These are phyloP conservation scores for Hestina assimilis DNA, from an alignment of 1,140 invertebrate genomes.

Conservation along the genomic window DNA sequence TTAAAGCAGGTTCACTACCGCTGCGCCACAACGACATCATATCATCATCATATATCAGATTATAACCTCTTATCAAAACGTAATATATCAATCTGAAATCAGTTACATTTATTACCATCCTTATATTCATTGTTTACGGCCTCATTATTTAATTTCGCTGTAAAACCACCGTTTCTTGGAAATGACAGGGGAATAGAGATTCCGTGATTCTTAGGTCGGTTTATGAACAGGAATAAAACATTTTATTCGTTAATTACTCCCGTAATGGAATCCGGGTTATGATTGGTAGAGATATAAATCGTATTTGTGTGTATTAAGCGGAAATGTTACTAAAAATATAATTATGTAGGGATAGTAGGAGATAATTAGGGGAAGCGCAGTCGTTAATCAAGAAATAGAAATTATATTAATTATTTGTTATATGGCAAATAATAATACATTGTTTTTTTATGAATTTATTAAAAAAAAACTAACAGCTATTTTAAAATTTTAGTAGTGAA, in stretches of 20 bases:
- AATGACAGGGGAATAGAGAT: constrained; percentile 11
- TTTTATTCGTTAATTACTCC: constrained; percentile 50
- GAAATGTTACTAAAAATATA: constrained; percentile 61
- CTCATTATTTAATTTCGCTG: constrained; percentile 26
- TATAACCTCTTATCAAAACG: no score
- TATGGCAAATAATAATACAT: no score
- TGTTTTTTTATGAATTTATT: no score
- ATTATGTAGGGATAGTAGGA: constrained; percentile 51
- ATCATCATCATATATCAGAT: no score
- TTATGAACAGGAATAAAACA: constrained; percentile 25
- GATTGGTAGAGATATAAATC: constrained; percentile 26
- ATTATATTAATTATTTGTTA: no score
- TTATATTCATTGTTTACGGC: constrained; percentile 13
- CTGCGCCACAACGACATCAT: no score
- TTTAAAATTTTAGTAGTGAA: no score
- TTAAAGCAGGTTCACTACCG: no score
- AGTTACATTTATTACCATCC: background rate
- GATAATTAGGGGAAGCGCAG: constrained; percentile 39
- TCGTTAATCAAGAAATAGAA: constrained; percentile 3
- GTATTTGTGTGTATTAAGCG: constrained; percentile 38
- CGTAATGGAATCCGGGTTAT: constrained; percentile 37
- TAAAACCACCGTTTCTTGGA: constrained; percentile 18
- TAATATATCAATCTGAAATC: background rate
- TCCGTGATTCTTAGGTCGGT: constrained; percentile 25
- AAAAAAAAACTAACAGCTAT: no score